Base-by-base conservation (phyloP, 2,113 vertebrate genomes). In the Pterophyllum scalare region DNA sequence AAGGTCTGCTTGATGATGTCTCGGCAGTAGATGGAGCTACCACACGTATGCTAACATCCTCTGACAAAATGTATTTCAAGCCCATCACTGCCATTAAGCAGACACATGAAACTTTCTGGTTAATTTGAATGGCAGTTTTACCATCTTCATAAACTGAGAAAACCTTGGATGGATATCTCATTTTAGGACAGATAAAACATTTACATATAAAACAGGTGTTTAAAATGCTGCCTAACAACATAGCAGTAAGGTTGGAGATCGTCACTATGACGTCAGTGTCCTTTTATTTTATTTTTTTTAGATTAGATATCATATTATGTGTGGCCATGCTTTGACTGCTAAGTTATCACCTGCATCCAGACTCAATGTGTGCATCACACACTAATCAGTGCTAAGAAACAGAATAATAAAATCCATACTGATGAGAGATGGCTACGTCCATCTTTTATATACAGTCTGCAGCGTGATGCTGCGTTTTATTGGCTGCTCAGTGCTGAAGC, bases 21-120 rank as follows among this genome's bases (percentile, higher is more conserved):
- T 38, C 10, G 38, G 31, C 33, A 3, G 33, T 12, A 64, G 33
- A 35, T 64, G 10, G 20, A 7, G 60, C 33, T 8, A 11, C 11
- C 19, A 2, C 19, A 1, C 1, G 0, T 4, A 9, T 9, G 7
- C 35, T 38, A 38, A 35, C 7, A 5, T 31, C 31, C 31, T 46
- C 43, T 46, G 13, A 46, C 12, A 14, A 14, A 43, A 14, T 46
- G 43, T 46, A 5, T 40, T 2, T 38, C 35, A 7, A 38, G 8
- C 35, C 35, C 35, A 40, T 38, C 35, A 8, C 33, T 35, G 33
- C 33, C 33, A 33, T 7, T 33, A 4, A 33, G 33, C 33, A 33
- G 7, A 28, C 28, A 33, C 33, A 33, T 33, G 33, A 8, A 38
- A 10, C 38, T n/a, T n/a, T n/a, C n/a, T 38, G 38, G 38, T 40